These are phyloP conservation scores for Lathronympha strigana DNA, from an alignment of 2,888 invertebrate genomes.

Conservation along the genomic window DNA sequence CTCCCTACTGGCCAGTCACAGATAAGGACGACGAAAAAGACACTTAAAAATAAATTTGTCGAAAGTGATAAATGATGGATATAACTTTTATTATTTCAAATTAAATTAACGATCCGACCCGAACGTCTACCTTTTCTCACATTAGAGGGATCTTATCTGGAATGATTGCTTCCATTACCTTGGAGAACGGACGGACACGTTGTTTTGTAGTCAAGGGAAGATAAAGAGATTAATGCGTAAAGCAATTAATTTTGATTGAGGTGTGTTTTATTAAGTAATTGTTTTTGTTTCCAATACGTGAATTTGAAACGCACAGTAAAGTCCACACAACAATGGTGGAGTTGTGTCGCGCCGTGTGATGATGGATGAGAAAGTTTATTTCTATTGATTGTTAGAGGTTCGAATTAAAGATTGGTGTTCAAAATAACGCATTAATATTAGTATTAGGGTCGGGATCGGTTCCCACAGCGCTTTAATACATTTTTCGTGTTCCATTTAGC, in stretches of 20 bases:
- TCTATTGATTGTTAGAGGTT: conserved; percentile 43
- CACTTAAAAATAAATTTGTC: conserved; percentile 85
- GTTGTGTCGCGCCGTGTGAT: conserved; percentile 47
- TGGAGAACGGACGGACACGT: conserved; percentile 73
- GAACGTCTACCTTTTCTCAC: conserved; percentile 81
- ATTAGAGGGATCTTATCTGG: conserved; percentile 82
- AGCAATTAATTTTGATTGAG: conserved; percentile 84
- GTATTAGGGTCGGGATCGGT: conserved; percentile 68
- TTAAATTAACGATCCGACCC: conserved; percentile 81
- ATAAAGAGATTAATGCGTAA: conserved; percentile 83
- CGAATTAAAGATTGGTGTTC: conserved; percentile 56
- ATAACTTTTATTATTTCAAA: conserved; percentile 84
- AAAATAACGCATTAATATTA: conserved; percentile 47
- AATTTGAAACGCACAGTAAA: conserved; percentile 71
- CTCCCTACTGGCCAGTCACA: conserved; percentile 65
- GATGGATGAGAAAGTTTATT: conserved; percentile 36
- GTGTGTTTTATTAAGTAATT: conserved; percentile 82
- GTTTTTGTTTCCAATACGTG: conserved; percentile 76
- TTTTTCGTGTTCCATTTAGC: conserved; percentile 84
- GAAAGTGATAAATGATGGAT: conserved; percentile 83
- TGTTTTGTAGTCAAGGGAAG: conserved; percentile 77
- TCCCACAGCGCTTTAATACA: conserved; percentile 83
- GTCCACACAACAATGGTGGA: conserved; percentile 54
- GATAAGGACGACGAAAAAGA: conserved; percentile 77
- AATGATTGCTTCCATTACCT: conserved; percentile 84